phyloP scores from a whole-genome alignment of 2,888 invertebrate genomes.

The Lasioglossum morio region DNA sequence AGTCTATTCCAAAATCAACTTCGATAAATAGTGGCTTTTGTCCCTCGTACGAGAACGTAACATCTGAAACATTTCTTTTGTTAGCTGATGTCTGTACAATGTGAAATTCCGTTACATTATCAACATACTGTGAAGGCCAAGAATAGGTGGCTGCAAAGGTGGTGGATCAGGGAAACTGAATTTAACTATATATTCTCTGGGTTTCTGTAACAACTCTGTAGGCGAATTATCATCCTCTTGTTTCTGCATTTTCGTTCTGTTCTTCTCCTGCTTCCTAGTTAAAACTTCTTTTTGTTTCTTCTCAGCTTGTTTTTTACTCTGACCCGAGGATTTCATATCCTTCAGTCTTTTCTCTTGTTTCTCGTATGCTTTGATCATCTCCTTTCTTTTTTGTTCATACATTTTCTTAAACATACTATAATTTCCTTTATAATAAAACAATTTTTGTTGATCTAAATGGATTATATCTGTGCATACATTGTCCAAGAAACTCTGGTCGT shows the following conservation, averaged over 20 bases:
- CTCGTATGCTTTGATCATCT: constrained; percentile 98
- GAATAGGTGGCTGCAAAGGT: constrained; percentile 97
- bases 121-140: constrained; percentile 94
- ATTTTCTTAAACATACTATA: constrained; percentile 99
- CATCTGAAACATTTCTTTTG: constrained; percentile 87
- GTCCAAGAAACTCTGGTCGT: constrained; percentile 99
- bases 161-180: constrained; percentile 99
- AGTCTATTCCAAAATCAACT: constrained; percentile 98
- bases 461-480: constrained; percentile 99
- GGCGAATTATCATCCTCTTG: constrained; percentile 93
- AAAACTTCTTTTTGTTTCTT: constrained; percentile 96
- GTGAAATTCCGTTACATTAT: neutral
- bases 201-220: constrained; percentile 93
- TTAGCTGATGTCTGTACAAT: neutral
- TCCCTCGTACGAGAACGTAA: constrained; percentile 92
- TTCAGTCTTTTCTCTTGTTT: constrained; percentile 98
- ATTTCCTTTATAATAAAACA: constrained; percentile 99
- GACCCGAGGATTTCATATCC: constrained; percentile 97
- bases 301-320: constrained; percentile 98
- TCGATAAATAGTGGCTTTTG: constrained; percentile 93
- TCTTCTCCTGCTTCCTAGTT: constrained; percentile 97
- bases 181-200: constrained; percentile 98
- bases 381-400: constrained; percentile 97
- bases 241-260: constrained; percentile 92
- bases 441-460: constrained; percentile 96